Evolutionary conservation across 2,888 invertebrate genomes (phyloP).

Genomic region (Osmoderma eremita): DNA sequence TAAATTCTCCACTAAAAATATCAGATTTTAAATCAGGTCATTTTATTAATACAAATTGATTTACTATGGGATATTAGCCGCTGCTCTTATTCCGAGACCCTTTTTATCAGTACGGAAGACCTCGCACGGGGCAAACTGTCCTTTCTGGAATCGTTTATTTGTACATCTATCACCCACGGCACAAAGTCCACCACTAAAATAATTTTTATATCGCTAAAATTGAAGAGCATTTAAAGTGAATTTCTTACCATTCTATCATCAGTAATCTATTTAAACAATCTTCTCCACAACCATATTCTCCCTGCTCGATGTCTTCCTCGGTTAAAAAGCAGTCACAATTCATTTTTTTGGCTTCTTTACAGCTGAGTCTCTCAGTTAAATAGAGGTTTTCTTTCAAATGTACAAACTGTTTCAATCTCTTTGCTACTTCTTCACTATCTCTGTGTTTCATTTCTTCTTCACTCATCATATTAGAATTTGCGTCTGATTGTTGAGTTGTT

Average conservation of each 20-base stretch:
- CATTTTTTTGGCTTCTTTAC: conserved; percentile 93
- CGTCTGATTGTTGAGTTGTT: conserved; percentile 20
- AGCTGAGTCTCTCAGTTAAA: conserved; percentile 82
- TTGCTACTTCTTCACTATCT: conserved; percentile 64
- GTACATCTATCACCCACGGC: conserved; percentile 90
- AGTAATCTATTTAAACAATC: conserved; percentile 96
- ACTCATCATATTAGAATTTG: conserved; percentile 1
- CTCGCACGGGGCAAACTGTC: conserved; percentile 83
- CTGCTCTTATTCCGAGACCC: conserved; percentile 91
- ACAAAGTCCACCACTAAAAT: conserved; percentile 87
- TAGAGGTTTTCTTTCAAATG: conserved; percentile 88
- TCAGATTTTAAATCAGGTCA: not conserved
- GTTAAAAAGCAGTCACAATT: conserved; percentile 94
- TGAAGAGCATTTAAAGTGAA: not conserved
- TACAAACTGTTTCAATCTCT: conserved; percentile 78
- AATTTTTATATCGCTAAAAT: conserved; percentile 2
- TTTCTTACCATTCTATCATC: conserved; percentile 94
- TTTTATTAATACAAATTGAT: conserved; percentile 53
- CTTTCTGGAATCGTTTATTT: conserved; percentile 93
- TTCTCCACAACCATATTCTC: conserved; percentile 91
- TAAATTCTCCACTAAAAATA: conserved; percentile 83
- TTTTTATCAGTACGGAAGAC: conserved; percentile 94
- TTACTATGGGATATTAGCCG: conserved; percentile 77
- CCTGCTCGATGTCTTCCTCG: conserved; percentile 85
- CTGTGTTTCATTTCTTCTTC: not conserved